Conservation (phyloP, 2,888 invertebrate species). For the Drosophila kokeensis region DNA sequence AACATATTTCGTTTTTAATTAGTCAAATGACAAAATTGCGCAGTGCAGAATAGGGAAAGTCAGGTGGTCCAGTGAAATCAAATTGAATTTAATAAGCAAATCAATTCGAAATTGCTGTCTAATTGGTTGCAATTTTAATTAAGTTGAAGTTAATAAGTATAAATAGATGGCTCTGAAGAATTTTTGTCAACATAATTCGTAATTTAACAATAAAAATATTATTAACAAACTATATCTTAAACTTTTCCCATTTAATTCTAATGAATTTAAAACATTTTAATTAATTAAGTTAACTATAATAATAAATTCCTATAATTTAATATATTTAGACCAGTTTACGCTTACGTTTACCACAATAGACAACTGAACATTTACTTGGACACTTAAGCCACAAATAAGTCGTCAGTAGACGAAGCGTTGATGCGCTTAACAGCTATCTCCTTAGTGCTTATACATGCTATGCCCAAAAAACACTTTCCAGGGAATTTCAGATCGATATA, state of each 20-base stretch:
- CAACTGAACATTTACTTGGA: not conserved
- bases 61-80: constrained; percentile 6
- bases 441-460: constrained; percentile 7
- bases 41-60: constrained; percentile 3
- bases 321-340: not conserved
- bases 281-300: not conserved
- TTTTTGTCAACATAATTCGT: not conserved
- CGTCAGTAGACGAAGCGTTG: constrained; percentile 15
- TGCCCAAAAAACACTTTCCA: constrained; percentile 31
- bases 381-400: constrained; percentile 1
- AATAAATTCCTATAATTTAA: not conserved
- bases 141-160: not conserved
- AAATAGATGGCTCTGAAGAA: not conserved
- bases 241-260: not conserved
- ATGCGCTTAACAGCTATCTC: constrained; percentile 25
- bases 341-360: not conserved
- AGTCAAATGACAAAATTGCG: constrained; percentile 22
- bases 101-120: not conserved
- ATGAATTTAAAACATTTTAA: not conserved
- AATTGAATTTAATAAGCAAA: not conserved
- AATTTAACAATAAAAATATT: not conserved
- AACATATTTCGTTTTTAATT: constrained; percentile 48
- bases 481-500: constrained; percentile 49
- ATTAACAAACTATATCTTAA: not conserved
- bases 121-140: not conserved